Percentiles rank a stretch among this genome's conserved stretches.
These are phyloP conservation scores for Arvicanthis niloticus DNA, from an alignment of 2,113 vertebrate genomes.

Conservation along the genomic window DNA sequence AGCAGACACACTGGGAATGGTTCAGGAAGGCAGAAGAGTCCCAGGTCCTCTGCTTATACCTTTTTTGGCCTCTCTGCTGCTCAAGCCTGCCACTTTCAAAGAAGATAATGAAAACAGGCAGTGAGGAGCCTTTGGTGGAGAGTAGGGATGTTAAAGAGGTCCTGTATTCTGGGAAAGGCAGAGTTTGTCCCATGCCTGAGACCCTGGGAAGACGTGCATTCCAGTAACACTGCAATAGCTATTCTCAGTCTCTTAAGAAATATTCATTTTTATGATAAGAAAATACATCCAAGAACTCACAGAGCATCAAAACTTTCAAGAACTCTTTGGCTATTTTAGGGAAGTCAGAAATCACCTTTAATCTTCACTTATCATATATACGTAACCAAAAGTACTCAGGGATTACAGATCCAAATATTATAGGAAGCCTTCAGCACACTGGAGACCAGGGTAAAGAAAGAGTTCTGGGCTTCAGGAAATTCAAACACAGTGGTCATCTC, in stretches of 20 bases:
- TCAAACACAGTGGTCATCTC: not conserved
- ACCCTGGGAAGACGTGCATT: not conserved
- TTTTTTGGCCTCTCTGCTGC: not conserved
- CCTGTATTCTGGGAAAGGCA: not conserved
- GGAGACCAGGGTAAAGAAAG: not conserved
- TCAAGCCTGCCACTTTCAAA: not conserved
- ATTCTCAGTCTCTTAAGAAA: not conserved
- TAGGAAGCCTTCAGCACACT: not conserved
- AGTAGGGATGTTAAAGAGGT: not conserved
- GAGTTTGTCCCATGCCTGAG: fast-evolving
- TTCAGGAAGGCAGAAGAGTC: not conserved
- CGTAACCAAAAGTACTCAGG: not conserved
- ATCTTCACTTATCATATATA: not conserved
- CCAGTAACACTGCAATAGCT: not conserved
- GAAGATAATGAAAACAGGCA: not conserved
- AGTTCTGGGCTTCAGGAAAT: not conserved
- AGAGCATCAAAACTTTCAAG: not conserved
- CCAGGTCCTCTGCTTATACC: not conserved
- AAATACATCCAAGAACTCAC: not conserved
- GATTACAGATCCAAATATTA: not conserved
- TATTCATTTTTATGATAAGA: not conserved
- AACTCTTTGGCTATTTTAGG: not conserved
- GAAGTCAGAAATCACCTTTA: constrained; percentile 29
- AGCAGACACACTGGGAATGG: fast-evolving
- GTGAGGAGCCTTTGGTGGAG: not conserved